A percentile compares a stretch with the other conserved stretches of the same genome.
Conservation (phyloP, 1,140 invertebrate genomes). For the Lordiphosa collinella region DNA sequence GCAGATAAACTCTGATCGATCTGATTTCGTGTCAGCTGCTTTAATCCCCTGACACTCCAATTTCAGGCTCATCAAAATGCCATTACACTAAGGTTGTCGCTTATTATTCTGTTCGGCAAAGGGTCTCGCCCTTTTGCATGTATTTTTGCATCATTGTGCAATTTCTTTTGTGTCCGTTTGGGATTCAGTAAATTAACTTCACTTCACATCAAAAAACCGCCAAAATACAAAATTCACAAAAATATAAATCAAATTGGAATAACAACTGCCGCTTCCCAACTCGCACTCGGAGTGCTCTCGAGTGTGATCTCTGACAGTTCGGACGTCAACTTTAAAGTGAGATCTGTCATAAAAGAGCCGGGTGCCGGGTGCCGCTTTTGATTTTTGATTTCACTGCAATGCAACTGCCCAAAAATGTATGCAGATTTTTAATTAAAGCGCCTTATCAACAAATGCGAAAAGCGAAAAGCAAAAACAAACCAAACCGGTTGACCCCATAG, state of each 20-base stretch:
- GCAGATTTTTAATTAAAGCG: conserved; percentile 74
- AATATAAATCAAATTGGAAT: conserved; percentile 22
- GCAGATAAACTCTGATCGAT: too few species aligned
- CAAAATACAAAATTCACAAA: conserved; percentile 41
- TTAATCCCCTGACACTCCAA: neutral
- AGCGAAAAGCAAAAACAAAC: conserved; percentile 20
- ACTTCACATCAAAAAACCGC: conserved; percentile 65
- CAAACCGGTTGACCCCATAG: conserved; percentile 65
- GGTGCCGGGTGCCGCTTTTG: conserved; percentile 50
- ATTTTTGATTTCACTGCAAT: conserved; percentile 54
- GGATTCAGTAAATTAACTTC: conserved; percentile 66
- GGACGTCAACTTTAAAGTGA: conserved; percentile 71
- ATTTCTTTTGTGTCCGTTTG: conserved; percentile 52
- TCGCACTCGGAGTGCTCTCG: conserved; percentile 16
- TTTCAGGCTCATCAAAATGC: conserved; percentile 8
- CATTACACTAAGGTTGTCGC: conserved; percentile 8
- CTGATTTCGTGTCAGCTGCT: too few species aligned
- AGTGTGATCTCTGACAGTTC: conserved; percentile 73
- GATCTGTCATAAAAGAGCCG: conserved; percentile 73
- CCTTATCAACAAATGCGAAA: conserved; percentile 56
- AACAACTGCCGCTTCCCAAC: conserved; percentile 39
- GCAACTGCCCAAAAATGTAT: conserved; percentile 70
- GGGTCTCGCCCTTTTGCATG: conserved; percentile 19
- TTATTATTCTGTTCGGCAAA: too few species aligned
- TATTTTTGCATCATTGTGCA: conserved; percentile 31